Base-by-base conservation (phyloP, 2,797 vertebrate genomes). In the Valencia hispanica region DNA sequence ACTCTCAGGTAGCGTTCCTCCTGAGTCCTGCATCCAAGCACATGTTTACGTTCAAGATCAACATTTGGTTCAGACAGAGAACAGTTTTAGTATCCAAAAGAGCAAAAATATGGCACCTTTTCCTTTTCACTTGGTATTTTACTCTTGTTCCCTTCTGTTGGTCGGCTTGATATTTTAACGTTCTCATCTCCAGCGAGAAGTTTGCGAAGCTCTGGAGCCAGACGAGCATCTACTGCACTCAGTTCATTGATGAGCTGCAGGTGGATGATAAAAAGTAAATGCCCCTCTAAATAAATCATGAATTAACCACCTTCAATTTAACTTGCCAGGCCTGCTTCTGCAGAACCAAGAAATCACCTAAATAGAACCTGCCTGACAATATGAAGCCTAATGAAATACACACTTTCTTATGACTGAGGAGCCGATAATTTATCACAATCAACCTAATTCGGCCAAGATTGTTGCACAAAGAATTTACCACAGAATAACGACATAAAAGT, bases 211-310 rank as follows among this genome's bases (percentile, higher is more conserved):
- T 98, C 95, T 0, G 96, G 91, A 12, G 96, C 93, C 0, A 99
- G 86, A 53, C 86, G 95, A 25, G 96, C 91, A 77, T 99, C 98
- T 63, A 98, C 92, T 10, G 82, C 59, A 0, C 91, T 86, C 0
- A 99, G 91, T 57, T 97, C 92, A 70, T 99, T 99, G 87, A 99
- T 99, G 70, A 98, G 89, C 96, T 97, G 86, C 68, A 74, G 68
- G 50, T 25, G 75, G 7, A 61, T 9, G 17, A 43, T 17, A 45
- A n/a, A 17, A 68, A 17, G 6, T 2, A 50, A 50, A 50, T 20
- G 18, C 1, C 5, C 48, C 4, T 4, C 48, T 18, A 4, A 17
- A 18, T 18, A 50, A 50, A 50, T 18, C 48, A 50, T 55, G 25
- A 27, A 27, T 12, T n/a, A 27, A 55, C n/a, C 25, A 27, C n/a